Conservation (phyloP, 2,113 vertebrate species). For the Empidonax traillii region DNA sequence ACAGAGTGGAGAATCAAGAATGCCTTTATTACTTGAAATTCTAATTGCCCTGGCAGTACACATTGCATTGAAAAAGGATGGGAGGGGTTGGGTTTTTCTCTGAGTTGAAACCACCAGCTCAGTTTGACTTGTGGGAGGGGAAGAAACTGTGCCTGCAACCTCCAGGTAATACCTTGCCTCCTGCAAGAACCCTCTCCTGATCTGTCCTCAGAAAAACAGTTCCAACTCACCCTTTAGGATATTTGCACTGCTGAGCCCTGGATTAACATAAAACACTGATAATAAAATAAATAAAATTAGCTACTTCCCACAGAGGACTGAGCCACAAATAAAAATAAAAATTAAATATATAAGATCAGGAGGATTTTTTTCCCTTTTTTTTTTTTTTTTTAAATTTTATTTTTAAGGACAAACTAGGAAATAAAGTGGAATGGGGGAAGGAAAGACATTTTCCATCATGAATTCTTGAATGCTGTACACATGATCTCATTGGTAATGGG, state of each 20-base stretch:
- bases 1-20: neutral
- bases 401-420: neutral
- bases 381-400: neutral
- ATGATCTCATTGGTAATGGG: constrained; percentile 42
- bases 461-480: neutral
- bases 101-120: neutral
- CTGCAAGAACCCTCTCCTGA: neutral
- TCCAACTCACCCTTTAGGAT: neutral
- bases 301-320: neutral
- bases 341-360: neutral
- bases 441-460: constrained; percentile 5
- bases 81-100: neutral
- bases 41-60: neutral
- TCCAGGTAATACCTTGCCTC: neutral
- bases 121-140: neutral
- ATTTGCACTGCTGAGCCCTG: neutral
- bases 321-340: neutral
- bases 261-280: neutral
- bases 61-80: neutral
- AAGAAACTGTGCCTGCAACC: neutral
- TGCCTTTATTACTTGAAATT: neutral
- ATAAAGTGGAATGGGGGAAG: neutral
- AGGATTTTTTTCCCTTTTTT: rapidly evolving
- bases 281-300: neutral
- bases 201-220: neutral